Evolutionary conservation across 2,113 vertebrate genomes (phyloP).

Genomic region (Pseudorasbora parva): DNA sequence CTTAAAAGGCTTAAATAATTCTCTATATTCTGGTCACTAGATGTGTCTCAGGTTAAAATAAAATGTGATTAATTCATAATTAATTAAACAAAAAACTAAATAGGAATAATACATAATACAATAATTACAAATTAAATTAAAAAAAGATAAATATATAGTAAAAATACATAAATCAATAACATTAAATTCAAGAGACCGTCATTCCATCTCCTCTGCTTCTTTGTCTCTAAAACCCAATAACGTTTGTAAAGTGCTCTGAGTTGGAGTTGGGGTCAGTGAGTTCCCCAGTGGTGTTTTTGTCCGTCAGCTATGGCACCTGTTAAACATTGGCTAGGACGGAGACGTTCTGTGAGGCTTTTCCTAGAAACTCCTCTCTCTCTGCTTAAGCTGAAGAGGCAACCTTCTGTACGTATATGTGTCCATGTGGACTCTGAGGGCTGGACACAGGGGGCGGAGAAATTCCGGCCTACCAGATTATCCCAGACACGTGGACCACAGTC

Average conservation of each 20-base stretch:
- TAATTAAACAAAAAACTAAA: background rate
- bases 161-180: too few species aligned
- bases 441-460: background rate
- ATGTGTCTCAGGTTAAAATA: background rate
- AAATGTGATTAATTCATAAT: background rate
- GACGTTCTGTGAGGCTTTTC: slow-evolving; percentile 18
- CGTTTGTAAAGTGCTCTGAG: background rate
- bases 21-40: background rate
- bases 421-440: background rate
- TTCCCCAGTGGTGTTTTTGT: background rate
- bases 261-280: slow-evolving; percentile 6
- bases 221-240: background rate
- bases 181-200: background rate
- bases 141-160: background rate
- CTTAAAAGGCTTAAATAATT: too few species aligned
- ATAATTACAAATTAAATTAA: background rate
- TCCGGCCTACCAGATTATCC: slow-evolving; percentile 14
- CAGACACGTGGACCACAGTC: slow-evolving; percentile 27
- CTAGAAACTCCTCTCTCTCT: slow-evolving; percentile 34
- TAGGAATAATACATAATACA: background rate
- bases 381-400: slow-evolving; percentile 2
- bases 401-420: slow-evolving; percentile 13
- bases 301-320: slow-evolving; percentile 46
- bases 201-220: background rate
- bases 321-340: slow-evolving; percentile 50